These are phyloP conservation scores for Orthosia gracilis DNA, from an alignment of 2,888 invertebrate species.

Conservation along the genomic window DNA sequence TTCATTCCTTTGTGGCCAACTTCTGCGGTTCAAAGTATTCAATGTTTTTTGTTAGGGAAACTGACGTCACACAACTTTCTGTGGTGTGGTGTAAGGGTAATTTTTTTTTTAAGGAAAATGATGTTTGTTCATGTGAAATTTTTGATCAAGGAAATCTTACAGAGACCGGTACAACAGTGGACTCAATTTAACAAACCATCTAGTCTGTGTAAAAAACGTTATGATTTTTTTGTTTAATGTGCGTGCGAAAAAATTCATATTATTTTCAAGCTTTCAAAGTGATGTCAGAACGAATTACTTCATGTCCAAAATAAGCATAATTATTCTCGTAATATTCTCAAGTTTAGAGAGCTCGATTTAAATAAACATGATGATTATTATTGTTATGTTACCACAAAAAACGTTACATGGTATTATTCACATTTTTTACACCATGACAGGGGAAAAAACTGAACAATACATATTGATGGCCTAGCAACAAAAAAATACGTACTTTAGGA, in stretches of 20 bases:
- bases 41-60: conserved; percentile 62
- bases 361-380: conserved; percentile 41
- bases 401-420: conserved; percentile 37
- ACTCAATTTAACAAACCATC: background rate
- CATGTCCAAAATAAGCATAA: conserved; percentile 14
- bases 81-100: conserved; percentile 48
- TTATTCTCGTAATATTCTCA: conserved; percentile 25
- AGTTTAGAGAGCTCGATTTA: conserved; percentile 34
- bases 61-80: conserved; percentile 66
- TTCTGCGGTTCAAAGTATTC: conserved; percentile 61
- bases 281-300: conserved; percentile 24
- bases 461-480: conserved; percentile 8
- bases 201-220: too few species aligned
- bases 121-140: background rate
- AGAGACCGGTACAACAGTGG: background rate
- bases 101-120: background rate
- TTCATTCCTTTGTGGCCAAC: conserved; percentile 65
- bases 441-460: conserved; percentile 48
- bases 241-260: background rate
- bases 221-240: background rate
- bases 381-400: conserved; percentile 35
- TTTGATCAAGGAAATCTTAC: background rate
- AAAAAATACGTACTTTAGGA: conserved; percentile 1
- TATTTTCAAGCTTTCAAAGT: background rate
- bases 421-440: conserved; percentile 27